Evolutionary conservation across 64 coral and sea anemone genomes (phyloP), one percentile per base, ranked within the genome.

Genomic region (Dendronephthya gigantea): DNA sequence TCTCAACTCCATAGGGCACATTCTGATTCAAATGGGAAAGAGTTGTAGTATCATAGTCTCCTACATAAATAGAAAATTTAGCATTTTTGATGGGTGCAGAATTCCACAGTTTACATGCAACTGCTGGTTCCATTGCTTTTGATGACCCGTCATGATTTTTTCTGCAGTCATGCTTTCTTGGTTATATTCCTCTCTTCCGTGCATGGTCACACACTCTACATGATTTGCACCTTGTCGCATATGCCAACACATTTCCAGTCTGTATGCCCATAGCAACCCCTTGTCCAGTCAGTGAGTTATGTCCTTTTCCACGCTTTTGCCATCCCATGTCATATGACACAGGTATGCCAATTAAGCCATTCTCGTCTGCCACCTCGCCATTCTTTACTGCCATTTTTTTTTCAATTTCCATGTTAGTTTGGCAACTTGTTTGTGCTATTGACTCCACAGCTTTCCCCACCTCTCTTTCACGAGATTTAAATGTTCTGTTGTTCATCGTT

Each of bases 1-100:
- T 88, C 28, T 88, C 41, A 75, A 88, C 86, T 36, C 37, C 25
- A 0, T 88, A 88, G 8, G 40, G 68, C 15, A 88, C 86, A 43
- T 88, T 88, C 33, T 88, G 66, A 32, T 28, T 35, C 22, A 88
- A 79, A 29, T 93, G 68, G 23, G 82, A 58, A 31, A 79, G 59
- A 19, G 92, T 93, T 34, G 92, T 93, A 10, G 92, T 90, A 37
- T 93, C 92, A 82, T 93, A 85, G 84, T 93, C 92, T 58, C 92
- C 92, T 47, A 84, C 86, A 72, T 90, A 93, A 0, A 55, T 30
- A 10, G 92, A 90, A 76, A 87, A 84, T 81, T 93, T 93, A 4
- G 90, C 92, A 62, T 83, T 59, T 27, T 22, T 39, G 19, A 88
- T 84, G 41, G 86, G 23, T 40, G 35, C 85, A 86, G 50, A 81